Percentiles rank a stretch among this genome's conserved stretches.
These are phyloP conservation scores for Embidobia sp. DNA, from an alignment of 2,888 invertebrate species.

Conservation along the genomic window DNA sequence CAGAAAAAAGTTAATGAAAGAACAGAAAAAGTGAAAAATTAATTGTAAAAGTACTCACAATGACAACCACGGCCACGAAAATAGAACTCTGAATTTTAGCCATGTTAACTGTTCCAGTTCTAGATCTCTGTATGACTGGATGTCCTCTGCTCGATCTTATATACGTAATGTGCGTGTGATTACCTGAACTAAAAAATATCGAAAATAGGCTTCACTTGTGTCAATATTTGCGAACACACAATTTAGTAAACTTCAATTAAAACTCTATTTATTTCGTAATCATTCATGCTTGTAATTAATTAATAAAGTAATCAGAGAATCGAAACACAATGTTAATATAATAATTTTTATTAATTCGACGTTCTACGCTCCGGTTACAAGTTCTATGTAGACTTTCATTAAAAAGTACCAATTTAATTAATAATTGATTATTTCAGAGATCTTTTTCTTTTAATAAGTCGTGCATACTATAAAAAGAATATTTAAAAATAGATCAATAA, in stretches of 20 bases:
- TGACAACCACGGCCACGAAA: conserved; percentile 4
- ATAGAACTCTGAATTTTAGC: conserved; percentile 12
- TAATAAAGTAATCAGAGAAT: too few relatives aligned
- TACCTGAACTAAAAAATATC: conserved; percentile 40
- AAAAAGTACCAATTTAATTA: too few relatives aligned
- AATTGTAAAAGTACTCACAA: conserved; percentile 23
- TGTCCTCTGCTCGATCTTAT: conserved; percentile 14
- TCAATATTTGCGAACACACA: conserved; percentile 42
- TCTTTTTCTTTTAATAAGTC: too few relatives aligned
- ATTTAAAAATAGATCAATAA: too few relatives aligned
- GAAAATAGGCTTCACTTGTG: conserved; percentile 47
- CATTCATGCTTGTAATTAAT: neutral
- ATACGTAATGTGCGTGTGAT: conserved; percentile 32
- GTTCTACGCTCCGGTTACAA: too few relatives aligned
- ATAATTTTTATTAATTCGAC: conserved; percentile 1
- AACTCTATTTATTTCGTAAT: conserved; percentile 20
- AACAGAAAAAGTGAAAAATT: too few relatives aligned
- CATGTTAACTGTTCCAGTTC: conserved; percentile 30
- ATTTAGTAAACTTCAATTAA: conserved; percentile 23
- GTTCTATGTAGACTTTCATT: too few relatives aligned
- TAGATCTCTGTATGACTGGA: conserved; percentile 15
- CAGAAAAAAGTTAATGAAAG: too few relatives aligned
- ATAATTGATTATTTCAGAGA: too few relatives aligned
- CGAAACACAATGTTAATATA: neutral
- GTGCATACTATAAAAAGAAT: too few relatives aligned